A percentile compares a stretch with the other conserved stretches of the same genome.
Evolutionary conservation across 2,113 vertebrate species (phyloP).

Genomic region (Propithecus coquereli): DNA sequence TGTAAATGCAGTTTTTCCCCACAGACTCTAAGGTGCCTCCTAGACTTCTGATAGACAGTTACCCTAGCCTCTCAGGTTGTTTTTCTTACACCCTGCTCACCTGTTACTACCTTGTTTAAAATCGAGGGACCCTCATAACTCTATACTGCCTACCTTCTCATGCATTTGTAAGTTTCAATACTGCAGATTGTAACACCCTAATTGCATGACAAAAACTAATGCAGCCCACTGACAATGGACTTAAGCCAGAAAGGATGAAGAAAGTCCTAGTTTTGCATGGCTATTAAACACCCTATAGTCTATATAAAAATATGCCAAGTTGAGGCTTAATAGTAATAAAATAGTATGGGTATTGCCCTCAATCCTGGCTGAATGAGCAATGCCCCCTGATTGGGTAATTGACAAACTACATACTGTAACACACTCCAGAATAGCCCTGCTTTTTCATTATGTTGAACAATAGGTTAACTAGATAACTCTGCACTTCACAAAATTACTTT

Average conservation of each 20-base stretch:
- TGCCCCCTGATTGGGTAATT: conserved; percentile 79
- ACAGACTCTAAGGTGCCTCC: background rate
- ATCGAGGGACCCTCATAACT: background rate
- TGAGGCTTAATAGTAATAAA: conserved; percentile 83
- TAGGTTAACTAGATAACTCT: conserved; percentile 73
- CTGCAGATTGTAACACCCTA: conserved; percentile 11
- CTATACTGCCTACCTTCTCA: background rate
- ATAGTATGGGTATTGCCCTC: conserved; percentile 82
- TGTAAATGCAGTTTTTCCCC: background rate
- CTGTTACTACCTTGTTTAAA: background rate
- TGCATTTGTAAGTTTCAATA: conserved; percentile 28
- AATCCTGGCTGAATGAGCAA: conserved; percentile 79
- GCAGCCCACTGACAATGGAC: conserved; percentile 57
- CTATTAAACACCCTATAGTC: conserved; percentile 85
- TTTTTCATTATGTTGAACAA: conserved; percentile 79
- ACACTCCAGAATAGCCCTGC: conserved; percentile 72
- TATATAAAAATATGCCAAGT: conserved; percentile 86
- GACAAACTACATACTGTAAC: conserved; percentile 78
- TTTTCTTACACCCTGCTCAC: background rate
- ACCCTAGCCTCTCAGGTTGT: background rate
- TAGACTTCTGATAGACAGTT: background rate
- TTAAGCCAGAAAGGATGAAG: conserved; percentile 75
- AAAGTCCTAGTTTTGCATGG: conserved; percentile 81
- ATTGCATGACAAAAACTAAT: conserved; percentile 48
- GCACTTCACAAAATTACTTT: conserved; percentile 75